Evolutionary conservation across 1,140 invertebrate genomes (phyloP).

Genomic region (Aradophagus sp.): DNA sequence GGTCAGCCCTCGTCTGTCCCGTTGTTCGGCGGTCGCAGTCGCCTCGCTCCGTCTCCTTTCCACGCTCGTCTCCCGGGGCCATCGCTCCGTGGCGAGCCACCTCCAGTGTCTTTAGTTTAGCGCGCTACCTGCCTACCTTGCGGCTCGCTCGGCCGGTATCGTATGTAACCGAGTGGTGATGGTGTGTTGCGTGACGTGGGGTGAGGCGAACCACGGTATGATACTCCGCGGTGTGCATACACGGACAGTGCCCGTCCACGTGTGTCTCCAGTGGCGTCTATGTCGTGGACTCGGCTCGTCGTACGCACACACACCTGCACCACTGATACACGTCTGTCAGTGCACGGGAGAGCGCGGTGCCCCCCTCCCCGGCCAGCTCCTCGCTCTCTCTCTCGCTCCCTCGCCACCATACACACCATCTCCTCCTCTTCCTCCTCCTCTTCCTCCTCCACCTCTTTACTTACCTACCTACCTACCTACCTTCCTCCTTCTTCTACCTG

Average conservation of each 20-base stretch:
- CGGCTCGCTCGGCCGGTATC: conserved; percentile 63
- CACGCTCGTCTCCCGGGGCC: conserved; percentile 23
- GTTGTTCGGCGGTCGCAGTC: conserved; percentile 19
- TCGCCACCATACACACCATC: conserved; percentile 61
- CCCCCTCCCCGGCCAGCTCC: conserved; percentile 41
- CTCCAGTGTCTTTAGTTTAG: conserved; percentile 65
- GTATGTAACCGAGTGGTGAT: conserved; percentile 66
- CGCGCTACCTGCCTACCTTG: conserved; percentile 69
- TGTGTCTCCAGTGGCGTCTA: conserved; percentile 56
- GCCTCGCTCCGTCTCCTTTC: conserved; percentile 10
- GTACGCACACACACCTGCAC: conserved; percentile 41
- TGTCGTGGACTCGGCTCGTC: conserved; percentile 37
- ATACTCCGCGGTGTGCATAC: conserved; percentile 33
- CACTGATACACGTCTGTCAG: conserved; percentile 61
- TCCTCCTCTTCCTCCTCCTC: conserved; percentile 40
- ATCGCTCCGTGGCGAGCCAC: conserved; percentile 45
- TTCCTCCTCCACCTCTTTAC: conserved; percentile 40
- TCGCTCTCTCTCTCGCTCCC: conserved; percentile 1
- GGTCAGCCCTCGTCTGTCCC: conserved; percentile 6
- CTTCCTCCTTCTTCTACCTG: conserved; percentile 41
- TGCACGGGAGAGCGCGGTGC: conserved; percentile 61
- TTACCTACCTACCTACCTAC: conserved; percentile 46
- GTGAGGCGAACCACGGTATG: conserved; percentile 54
- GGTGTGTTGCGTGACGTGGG: conserved; percentile 57
- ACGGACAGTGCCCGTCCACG: conserved; percentile 42